A percentile compares a stretch with the other conserved stretches of the same genome.
Conservation (phyloP, 92 coral and sea anemone species). For the Bergia sp. region DNA sequence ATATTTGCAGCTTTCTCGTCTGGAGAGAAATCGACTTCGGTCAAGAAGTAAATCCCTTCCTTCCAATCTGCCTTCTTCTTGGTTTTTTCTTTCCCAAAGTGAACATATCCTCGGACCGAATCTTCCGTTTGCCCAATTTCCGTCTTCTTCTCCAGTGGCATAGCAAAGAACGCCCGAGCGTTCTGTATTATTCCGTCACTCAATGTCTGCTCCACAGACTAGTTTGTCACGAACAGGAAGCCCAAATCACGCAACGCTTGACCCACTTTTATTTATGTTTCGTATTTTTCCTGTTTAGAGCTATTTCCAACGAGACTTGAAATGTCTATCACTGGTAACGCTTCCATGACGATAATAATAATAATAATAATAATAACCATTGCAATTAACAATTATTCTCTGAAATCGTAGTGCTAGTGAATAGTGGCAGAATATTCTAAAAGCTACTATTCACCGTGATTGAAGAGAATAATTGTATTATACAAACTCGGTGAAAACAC, state of each 20-base stretch:
- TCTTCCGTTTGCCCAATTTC: constrained; percentile 43
- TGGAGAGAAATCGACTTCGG: constrained; percentile 49
- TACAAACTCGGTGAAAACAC: no score
- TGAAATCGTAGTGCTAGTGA: no score
- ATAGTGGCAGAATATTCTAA: no score
- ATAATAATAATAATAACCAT: no score
- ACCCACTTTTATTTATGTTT: neutral
- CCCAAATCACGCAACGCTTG: neutral
- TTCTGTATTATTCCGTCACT: neutral
- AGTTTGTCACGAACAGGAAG: constrained; percentile 16
- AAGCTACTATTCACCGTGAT: no score
- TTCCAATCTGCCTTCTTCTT: constrained; percentile 69
- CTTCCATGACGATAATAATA: neutral
- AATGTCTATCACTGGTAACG: constrained; percentile 15
- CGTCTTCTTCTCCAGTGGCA: constrained; percentile 38
- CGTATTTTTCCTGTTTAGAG: neutral
- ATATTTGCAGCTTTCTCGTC: no score
- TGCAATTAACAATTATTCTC: no score
- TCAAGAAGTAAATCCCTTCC: constrained; percentile 72
- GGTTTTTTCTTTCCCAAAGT: constrained; percentile 59
- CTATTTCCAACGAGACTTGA: neutral
- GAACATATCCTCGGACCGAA: constrained; percentile 71
- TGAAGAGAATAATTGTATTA: no score
- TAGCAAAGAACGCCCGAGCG: constrained; percentile 57
- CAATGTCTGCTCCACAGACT: constrained; percentile 58